Conservation (phyloP, 1,140 invertebrate genomes). For the Macrostomum lignano region DNA sequence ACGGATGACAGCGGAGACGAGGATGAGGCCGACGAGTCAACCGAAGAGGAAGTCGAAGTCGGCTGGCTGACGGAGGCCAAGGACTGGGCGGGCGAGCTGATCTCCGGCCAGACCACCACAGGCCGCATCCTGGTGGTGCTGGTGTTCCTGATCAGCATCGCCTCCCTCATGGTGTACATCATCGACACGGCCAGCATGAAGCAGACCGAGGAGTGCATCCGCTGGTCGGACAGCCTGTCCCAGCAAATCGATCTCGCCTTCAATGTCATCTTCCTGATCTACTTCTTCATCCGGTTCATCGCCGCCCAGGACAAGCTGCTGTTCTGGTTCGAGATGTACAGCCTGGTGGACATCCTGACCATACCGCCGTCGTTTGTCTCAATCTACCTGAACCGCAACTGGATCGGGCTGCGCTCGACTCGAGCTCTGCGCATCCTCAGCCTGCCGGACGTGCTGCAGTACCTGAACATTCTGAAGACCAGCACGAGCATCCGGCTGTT, state of each 20-base stretch:
- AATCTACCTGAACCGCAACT: slow-evolving; percentile 97
- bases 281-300: slow-evolving; percentile 99
- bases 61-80: slow-evolving; percentile 62
- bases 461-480: slow-evolving; percentile 25
- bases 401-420: slow-evolving; percentile 95
- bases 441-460: slow-evolving; percentile 27
- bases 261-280: slow-evolving; percentile 99
- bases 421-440: slow-evolving; percentile 91
- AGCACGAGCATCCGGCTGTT: slow-evolving; percentile 23
- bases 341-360: slow-evolving; percentile 99
- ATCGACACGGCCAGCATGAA: no score
- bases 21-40: no score
- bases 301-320: slow-evolving; percentile 95
- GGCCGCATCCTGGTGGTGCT: slow-evolving; percentile 79
- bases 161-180: slow-evolving; percentile 98
- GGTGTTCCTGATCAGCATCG: slow-evolving; percentile 97
- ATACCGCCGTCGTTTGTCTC: slow-evolving; percentile 99
- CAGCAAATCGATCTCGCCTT: slow-evolving; percentile 99
- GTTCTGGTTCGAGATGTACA: slow-evolving; percentile 99
- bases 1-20: no score
- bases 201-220: no score
- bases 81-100: slow-evolving; percentile 98
- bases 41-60: slow-evolving; percentile 26
- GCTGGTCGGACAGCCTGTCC: slow-evolving; percentile 93
- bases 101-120: slow-evolving; percentile 94